Conservation (phyloP, 2,888 invertebrate species). For the Amphipyra berbera region DNA sequence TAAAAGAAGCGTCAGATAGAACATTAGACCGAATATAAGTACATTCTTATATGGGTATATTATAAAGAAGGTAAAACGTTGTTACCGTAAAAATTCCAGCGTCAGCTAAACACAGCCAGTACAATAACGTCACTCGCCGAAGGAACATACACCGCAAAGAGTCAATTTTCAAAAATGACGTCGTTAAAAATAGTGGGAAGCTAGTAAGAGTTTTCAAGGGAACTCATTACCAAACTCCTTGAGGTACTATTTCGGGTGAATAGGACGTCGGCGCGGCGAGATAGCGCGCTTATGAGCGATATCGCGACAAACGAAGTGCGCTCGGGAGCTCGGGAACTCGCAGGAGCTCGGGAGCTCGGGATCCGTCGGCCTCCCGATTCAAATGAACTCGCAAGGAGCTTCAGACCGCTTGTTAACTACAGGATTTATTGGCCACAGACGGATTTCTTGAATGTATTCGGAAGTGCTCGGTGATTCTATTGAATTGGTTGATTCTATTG, state of each 20-base stretch:
- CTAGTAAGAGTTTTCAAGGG: slow-evolving; percentile 80
- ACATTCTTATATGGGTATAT: background rate
- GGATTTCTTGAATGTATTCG: slow-evolving; percentile 44
- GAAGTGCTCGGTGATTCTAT: slow-evolving; percentile 30
- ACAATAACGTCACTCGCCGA: slow-evolving; percentile 5
- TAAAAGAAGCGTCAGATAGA: background rate
- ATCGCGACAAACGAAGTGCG: slow-evolving; percentile 87
- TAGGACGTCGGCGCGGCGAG: slow-evolving; percentile 78
- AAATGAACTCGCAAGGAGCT: slow-evolving; percentile 35
- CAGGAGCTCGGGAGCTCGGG: slow-evolving; percentile 42
- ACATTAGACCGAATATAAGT: background rate
- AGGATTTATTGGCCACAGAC: slow-evolving; percentile 52
- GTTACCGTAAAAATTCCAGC: slow-evolving; percentile 18
- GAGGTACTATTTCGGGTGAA: slow-evolving; percentile 88
- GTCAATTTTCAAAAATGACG: slow-evolving; percentile 80
- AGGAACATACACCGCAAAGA: slow-evolving; percentile 56
- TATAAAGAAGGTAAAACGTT: slow-evolving; percentile 2
- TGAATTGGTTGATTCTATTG: slow-evolving; percentile 17
- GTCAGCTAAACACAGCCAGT: slow-evolving; percentile 34
- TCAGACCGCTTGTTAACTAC: slow-evolving; percentile 48
- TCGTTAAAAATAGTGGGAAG: slow-evolving; percentile 80
- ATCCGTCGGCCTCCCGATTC: slow-evolving; percentile 36
- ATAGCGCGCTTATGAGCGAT: slow-evolving; percentile 87
- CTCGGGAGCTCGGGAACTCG: slow-evolving; percentile 50
- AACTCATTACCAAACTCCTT: slow-evolving; percentile 88